Conservation (phyloP, 2,888 invertebrate species). For the Carpatolechia fugitivella region DNA sequence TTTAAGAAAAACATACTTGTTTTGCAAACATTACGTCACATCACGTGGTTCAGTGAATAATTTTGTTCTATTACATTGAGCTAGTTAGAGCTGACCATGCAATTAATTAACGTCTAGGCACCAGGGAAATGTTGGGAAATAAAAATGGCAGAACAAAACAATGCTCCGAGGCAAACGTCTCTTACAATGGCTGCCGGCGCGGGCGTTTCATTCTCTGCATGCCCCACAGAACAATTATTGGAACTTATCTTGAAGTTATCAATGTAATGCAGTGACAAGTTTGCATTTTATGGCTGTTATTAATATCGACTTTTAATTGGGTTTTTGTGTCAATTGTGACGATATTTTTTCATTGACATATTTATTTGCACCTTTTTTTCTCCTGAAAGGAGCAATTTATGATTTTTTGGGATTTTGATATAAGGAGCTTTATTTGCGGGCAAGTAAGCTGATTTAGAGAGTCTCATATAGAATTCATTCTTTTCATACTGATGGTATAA, state of each 20-base stretch:
- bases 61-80: neutral
- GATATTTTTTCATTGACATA: too few relatives aligned
- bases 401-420: too few relatives aligned
- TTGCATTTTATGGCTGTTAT: neutral
- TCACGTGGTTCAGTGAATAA: neutral
- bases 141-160: neutral
- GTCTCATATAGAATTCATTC: too few relatives aligned
- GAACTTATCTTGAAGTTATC: neutral
- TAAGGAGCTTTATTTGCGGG: too few relatives aligned
- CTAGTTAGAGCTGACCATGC: constrained; percentile 3
- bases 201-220: neutral
- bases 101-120: constrained; percentile 4
- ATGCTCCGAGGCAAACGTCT: neutral
- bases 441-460: too few relatives aligned
- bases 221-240: neutral
- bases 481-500: too few relatives aligned
- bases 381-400: neutral
- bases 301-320: too few relatives aligned
- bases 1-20: too few relatives aligned
- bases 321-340: too few relatives aligned
- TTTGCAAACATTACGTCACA: too few relatives aligned
- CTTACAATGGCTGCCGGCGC: neutral
- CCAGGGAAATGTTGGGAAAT: constrained; percentile 1
- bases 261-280: neutral
- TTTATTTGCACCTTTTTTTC: too few relatives aligned